Conservation (phyloP, 2,113 vertebrate genomes). For the Neogobius melanostomus region DNA sequence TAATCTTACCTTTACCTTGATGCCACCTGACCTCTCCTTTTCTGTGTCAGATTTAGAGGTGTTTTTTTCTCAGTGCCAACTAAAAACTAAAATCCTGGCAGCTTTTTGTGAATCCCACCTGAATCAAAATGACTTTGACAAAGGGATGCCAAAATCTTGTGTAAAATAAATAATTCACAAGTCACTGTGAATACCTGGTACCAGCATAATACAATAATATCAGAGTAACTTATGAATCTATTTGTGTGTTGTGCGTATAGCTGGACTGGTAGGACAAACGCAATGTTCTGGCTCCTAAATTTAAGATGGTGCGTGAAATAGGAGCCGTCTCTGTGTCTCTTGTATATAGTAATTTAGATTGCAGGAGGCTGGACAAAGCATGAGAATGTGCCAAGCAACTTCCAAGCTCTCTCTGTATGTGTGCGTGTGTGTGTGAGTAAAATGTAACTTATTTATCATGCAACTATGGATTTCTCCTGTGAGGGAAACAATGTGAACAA, state of each 20-base stretch:
- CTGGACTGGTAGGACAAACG: conserved; percentile 55
- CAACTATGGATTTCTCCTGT: conserved; percentile 76
- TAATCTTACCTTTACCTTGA: conserved; percentile 20
- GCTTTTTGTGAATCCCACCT: conserved; percentile 42
- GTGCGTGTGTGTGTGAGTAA: conserved; percentile 69
- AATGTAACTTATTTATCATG: conserved; percentile 78
- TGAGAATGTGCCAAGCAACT: conserved; percentile 69
- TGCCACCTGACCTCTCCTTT: conserved; percentile 65
- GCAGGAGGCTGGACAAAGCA: conserved; percentile 69
- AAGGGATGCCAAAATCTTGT: conserved; percentile 56
- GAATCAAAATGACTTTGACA: conserved; percentile 31
- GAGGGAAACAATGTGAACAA: conserved; percentile 55
- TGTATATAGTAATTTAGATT: conserved; percentile 72
- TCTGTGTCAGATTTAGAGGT: conserved; percentile 47
- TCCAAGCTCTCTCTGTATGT: conserved; percentile 52
- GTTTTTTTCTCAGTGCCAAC: conserved; percentile 67
- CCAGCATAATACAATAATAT: conserved; percentile 80
- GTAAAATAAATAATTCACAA: conserved; percentile 65
- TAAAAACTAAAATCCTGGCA: conserved; percentile 51
- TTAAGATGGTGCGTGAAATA: conserved; percentile 48
- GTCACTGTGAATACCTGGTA: conserved; percentile 84
- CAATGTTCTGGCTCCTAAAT: conserved; percentile 43
- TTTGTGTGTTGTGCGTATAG: conserved; percentile 72
- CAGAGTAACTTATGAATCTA: conserved; percentile 74
- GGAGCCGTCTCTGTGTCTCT: conserved; percentile 67